Evolutionary conservation across 2,113 vertebrate species (phyloP), one percentile per base, ranked within the genome.

Genomic region (Microcebus griseorufus): DNA sequence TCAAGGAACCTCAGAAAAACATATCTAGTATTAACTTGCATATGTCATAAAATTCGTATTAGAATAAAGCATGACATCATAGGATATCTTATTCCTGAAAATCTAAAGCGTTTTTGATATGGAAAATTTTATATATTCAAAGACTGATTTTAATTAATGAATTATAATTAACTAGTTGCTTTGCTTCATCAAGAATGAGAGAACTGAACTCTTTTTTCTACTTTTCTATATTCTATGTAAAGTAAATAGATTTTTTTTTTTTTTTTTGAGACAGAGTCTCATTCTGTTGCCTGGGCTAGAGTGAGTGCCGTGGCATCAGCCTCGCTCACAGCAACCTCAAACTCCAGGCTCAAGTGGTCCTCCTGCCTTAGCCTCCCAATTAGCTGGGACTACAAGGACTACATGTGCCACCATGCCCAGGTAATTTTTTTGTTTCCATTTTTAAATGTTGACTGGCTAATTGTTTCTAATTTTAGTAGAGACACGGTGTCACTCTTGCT

Each of bases 181-280:
- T 17, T 65, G 69, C 88, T 34, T 76, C 92, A 32, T 65, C 8
- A 27, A 91, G 58, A 97, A 91, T 64, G 25, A 25, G 27, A 80
- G 65, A 90, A 27, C 29, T 0, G 0, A 18, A 45, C 0, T 22
- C 25, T 39, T 60, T 69, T 79, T 42, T 67, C 18, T 70, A 32
- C 4, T 79, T 84, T 88, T 89, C 29, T 76, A 11, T 84, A n/a
- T 76, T 75, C 45, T 82, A 62, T 20, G 10, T 60, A 81, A 4
- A 70, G 69, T 37, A 39, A 58, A 65, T 65, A 55, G 2, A n/a
- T 16, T 25, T 85, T 75, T 86, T 53, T 51, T 53, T 48, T 48
- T 48, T 42, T 42, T 45, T 48, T 48, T 48, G 48, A 48, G 48
- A 48, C 48, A 48, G 48, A 48, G 9, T 48, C 48, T 48, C 48